phyloP scores from a whole-genome alignment of 2,888 invertebrate genomes.

The Chrysotoxum bicinctum region DNA sequence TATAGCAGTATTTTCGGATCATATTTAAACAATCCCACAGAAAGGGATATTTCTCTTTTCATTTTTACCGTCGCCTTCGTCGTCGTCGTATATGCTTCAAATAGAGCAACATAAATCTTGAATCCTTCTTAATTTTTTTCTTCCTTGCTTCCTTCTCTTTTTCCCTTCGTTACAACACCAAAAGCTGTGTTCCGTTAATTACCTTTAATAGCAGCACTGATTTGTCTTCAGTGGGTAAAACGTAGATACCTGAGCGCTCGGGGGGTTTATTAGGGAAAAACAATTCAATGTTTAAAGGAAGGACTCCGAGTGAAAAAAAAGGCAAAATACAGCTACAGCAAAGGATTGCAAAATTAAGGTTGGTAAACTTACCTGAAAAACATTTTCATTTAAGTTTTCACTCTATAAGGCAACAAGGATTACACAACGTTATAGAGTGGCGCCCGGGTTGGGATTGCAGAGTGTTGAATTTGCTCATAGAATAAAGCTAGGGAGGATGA shows the following conservation, averaged over 20 bases:
- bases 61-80: not conserved
- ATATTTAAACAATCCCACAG: slow-evolving; percentile 47
- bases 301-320: not conserved
- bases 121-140: slow-evolving; percentile 37
- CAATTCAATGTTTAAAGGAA: slow-evolving; percentile 53
- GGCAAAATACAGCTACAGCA: slow-evolving; percentile 29
- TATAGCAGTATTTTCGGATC: slow-evolving; percentile 5
- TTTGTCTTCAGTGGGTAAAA: slow-evolving; percentile 63
- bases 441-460: slow-evolving; percentile 34
- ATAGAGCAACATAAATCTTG: slow-evolving; percentile 43
- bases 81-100: not conserved
- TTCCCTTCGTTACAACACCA: slow-evolving; percentile 22
- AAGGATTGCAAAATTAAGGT: slow-evolving; percentile 58
- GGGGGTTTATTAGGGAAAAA: slow-evolving; percentile 17
- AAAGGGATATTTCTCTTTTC: not conserved
- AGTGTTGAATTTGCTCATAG: slow-evolving; percentile 53
- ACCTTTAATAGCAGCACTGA: slow-evolving; percentile 72
- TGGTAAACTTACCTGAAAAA: slow-evolving; percentile 71
- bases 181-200: slow-evolving; percentile 69
- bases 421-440: slow-evolving; percentile 36
- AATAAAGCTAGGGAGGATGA: not conserved
- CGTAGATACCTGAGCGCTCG: slow-evolving; percentile 24
- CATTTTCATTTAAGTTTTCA: slow-evolving; percentile 69
- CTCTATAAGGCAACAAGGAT: slow-evolving; percentile 59
- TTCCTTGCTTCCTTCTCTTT: not conserved